A percentile compares a stretch with the other conserved stretches of the same genome.
Evolutionary conservation across 1,140 invertebrate genomes (phyloP).

Genomic region (Marisa cornuarietis): DNA sequence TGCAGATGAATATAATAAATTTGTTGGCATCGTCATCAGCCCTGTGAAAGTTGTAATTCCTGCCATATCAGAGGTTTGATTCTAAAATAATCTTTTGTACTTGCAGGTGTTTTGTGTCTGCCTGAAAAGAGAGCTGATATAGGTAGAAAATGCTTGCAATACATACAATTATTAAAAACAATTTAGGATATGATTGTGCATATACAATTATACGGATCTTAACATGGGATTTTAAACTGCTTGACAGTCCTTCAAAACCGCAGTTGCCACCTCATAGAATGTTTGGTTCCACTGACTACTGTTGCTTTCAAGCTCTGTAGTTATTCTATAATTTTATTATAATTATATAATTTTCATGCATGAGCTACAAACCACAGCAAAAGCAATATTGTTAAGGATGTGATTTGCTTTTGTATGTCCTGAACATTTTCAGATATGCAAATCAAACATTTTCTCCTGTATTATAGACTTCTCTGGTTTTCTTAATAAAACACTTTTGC

Average conservation of each 20-base stretch:
- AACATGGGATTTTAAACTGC: neutral
- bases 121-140: slow-evolving; percentile 54
- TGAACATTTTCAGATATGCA: neutral
- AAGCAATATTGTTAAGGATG: neutral
- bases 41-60: too few species aligned
- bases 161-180: neutral
- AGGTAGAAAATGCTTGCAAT: slow-evolving; percentile 49
- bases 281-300: neutral
- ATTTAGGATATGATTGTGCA: neutral
- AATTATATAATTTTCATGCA: neutral
- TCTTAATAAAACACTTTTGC: slow-evolving; percentile 6
- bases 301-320: neutral
- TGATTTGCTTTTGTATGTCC: neutral
- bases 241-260: neutral
- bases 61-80: too few species aligned
- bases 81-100: neutral
- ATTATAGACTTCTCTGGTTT: neutral
- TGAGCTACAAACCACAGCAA: neutral
- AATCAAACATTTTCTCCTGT: neutral
- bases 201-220: neutral
- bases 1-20: too few species aligned
- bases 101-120: slow-evolving; percentile 35
- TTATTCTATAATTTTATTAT: neutral
- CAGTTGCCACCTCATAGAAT: neutral
- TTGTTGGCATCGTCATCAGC: too few species aligned